These are phyloP conservation scores for Loxodonta africana DNA, from an alignment of 2,113 vertebrate genomes.

Conservation along the genomic window DNA sequence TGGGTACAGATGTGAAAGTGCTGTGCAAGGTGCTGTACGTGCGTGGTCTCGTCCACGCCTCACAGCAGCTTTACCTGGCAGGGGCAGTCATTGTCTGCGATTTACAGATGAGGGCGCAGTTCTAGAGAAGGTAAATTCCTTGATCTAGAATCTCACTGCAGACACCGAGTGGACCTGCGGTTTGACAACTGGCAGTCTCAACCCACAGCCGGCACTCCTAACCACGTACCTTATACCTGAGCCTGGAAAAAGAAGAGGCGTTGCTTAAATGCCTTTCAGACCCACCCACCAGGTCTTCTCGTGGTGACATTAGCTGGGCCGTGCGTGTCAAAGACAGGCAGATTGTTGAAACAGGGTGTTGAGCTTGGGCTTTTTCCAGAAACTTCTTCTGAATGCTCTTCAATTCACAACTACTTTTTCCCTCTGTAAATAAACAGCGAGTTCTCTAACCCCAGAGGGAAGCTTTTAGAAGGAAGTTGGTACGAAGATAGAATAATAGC, in stretches of 20 bases:
- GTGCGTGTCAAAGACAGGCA: background rate
- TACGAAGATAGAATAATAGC: background rate
- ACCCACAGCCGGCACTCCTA: no score
- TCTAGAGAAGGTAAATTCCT: background rate
- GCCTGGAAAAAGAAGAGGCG: accelerated
- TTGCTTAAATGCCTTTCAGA: background rate
- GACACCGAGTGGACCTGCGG: no score
- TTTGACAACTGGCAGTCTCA: background rate
- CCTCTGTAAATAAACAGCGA: background rate
- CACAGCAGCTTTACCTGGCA: accelerated
- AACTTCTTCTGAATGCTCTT: background rate
- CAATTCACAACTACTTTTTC: background rate
- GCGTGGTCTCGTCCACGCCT: background rate
- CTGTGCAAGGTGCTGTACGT: accelerated
- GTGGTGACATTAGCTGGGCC: background rate
- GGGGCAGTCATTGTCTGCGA: background rate
- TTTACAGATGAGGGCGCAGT: background rate
- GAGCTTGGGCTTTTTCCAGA: background rate
- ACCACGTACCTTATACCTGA: background rate
- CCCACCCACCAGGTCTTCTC: background rate
- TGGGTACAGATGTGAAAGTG: background rate
- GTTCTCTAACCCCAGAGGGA: background rate
- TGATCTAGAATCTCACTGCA: background rate
- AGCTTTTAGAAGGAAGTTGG: background rate
- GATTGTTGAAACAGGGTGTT: accelerated